Evolutionary conservation across 2,797 vertebrate species (phyloP).

Genomic region (Austrolebias charrua): DNA sequence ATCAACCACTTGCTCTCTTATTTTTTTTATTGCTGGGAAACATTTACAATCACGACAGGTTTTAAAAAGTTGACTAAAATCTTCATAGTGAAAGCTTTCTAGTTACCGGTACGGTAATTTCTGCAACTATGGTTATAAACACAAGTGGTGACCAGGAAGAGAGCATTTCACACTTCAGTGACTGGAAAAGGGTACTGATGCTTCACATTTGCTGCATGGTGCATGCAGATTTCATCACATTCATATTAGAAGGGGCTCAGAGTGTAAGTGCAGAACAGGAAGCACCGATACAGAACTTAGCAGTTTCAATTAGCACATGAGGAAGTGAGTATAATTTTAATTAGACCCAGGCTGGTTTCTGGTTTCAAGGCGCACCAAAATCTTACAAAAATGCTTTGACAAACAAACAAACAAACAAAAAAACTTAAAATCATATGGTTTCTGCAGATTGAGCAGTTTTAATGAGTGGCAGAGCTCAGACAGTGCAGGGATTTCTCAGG

Average conservation of each 20-base stretch:
- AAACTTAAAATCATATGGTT: too few species aligned
- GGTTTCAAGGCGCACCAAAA: background rate
- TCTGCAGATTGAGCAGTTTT: background rate
- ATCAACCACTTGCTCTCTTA: background rate
- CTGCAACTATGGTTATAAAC: background rate
- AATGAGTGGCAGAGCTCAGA: background rate
- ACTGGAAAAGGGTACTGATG: background rate
- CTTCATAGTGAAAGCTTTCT: background rate
- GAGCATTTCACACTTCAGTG: background rate
- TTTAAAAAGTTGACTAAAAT: background rate
- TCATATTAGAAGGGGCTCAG: slow-evolving; percentile 1
- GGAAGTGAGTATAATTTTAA: background rate
- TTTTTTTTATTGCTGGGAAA: background rate
- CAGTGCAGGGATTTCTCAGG: background rate
- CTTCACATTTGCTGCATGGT: background rate
- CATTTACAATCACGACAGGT: too few species aligned
- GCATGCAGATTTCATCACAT: background rate
- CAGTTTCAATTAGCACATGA: background rate
- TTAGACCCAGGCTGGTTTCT: background rate
- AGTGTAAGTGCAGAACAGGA: background rate
- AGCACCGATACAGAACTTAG: background rate
- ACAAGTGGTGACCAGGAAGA: background rate
- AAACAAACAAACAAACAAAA: too few species aligned
- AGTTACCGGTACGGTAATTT: too few species aligned
- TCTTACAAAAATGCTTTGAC: background rate